A percentile compares a stretch with the other conserved stretches of the same genome.
Conservation (phyloP, 1,140 invertebrate genomes). For the Choristoneura fumiferana region DNA sequence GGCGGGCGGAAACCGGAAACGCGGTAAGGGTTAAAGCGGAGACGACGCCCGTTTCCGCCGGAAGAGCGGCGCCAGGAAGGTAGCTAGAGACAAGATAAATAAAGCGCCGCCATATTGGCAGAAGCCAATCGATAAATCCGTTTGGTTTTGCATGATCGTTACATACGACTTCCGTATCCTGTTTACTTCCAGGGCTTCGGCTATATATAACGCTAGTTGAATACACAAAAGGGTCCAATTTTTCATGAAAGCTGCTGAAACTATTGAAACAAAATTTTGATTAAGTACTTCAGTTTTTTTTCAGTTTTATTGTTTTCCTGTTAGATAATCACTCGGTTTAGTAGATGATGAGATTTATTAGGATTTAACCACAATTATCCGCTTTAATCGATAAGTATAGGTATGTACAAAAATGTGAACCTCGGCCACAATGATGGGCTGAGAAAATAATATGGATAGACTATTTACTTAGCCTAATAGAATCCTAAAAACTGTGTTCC, state of each 20-base stretch:
- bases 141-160: slow-evolving; percentile 66
- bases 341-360: no score
- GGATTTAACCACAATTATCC: no score
- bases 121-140: slow-evolving; percentile 67
- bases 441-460: no score
- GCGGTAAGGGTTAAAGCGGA: slow-evolving; percentile 74
- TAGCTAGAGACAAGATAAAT: slow-evolving; percentile 65
- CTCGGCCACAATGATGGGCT: no score
- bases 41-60: slow-evolving; percentile 73
- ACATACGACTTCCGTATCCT: slow-evolving; percentile 63
- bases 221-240: neutral
- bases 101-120: slow-evolving; percentile 37
- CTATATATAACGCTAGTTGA: slow-evolving; percentile 10
- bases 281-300: no score
- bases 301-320: no score
- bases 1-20: slow-evolving; percentile 72
- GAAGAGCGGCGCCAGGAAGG: slow-evolving; percentile 74
- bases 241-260: slow-evolving; percentile 1
- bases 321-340: no score
- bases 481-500: no score
- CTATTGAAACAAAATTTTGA: no score
- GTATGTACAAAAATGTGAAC: no score
- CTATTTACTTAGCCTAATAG: no score
- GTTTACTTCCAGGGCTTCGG: slow-evolving; percentile 46
- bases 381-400: no score